Evolutionary conservation across 2,888 invertebrate genomes (phyloP).

Genomic region (Dryococelus australis): DNA sequence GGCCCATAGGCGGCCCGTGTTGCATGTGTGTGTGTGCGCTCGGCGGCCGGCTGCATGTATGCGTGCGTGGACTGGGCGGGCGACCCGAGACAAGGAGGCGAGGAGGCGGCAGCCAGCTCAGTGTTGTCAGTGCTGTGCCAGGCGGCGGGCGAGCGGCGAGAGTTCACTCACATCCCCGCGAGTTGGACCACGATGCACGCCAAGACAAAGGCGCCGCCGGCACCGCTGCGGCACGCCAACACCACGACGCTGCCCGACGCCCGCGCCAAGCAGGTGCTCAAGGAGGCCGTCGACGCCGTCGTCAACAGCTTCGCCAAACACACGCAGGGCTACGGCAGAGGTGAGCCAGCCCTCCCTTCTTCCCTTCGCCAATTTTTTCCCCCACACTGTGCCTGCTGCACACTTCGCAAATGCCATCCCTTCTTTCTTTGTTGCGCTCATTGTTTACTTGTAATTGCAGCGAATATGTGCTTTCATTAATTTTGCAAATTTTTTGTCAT

Average conservation of each 20-base stretch:
- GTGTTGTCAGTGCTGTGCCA: constrained; percentile 19
- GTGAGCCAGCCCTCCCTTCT: no score
- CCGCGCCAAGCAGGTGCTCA: constrained; percentile 66
- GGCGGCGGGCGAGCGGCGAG: constrained; percentile 18
- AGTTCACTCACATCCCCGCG: constrained; percentile 27
- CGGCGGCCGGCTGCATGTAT: background rate
- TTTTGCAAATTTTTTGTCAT: background rate
- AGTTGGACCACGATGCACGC: constrained; percentile 39
- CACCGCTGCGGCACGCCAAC: constrained; percentile 37
- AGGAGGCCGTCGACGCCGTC: constrained; percentile 76
- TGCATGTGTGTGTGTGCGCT: background rate
- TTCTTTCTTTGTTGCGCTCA: background rate
- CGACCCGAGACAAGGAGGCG: constrained; percentile 5
- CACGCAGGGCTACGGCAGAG: constrained; percentile 74
- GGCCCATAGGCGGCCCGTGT: background rate
- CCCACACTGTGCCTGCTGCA: background rate
- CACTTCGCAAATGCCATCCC: background rate
- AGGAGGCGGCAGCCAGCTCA: constrained; percentile 7
- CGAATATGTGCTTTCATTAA: background rate
- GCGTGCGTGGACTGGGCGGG: constrained; percentile 16
- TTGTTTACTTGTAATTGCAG: background rate
- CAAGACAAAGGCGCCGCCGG: constrained; percentile 43
- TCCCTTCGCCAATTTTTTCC: background rate
- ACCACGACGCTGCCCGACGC: constrained; percentile 61
- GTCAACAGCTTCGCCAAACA: constrained; percentile 78